Base-by-base conservation (phyloP, 1,140 invertebrate species). In the Penaeus japonicus region DNA sequence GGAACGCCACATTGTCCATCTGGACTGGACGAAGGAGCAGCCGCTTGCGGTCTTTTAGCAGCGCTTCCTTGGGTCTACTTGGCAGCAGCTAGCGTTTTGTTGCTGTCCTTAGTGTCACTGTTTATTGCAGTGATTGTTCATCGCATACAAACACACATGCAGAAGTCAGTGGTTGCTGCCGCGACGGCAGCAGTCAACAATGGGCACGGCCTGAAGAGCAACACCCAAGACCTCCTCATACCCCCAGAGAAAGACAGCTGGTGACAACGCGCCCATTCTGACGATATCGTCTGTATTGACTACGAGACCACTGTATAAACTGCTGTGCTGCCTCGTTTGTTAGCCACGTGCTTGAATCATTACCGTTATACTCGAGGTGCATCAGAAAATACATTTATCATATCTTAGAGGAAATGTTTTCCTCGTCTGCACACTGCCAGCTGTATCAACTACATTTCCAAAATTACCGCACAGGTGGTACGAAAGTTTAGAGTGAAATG, bases 1-100 rank as follows among this genome's bases (percentile, higher is more conserved):
- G 97, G 96, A 0, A 93, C 95, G 20, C 93, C 94, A 32, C 96
- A 98, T 91, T 98, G 97, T 92, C 97, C 97, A 0, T 96, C 96
- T 1, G 96, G 96, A 0, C 95, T 96, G 91, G 97, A 98, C 93
- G 97, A 98, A 92, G 94, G 96, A 1, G 93, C 96, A 20, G 91
- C 91, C 30, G 91, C 92, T 4, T 90, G 90, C 75, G 90, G 90
- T 7, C 81, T 90, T 18, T 77, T 89, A 47, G 84, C 82, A 10
- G 84, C 84, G 3, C 78, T 90, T 1, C 89, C 89, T 30, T 91
- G 89, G 89, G 84, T 88, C 2, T 90, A 89, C 54, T 24, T 91
- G 62, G 87, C 84, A 12, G 90, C 89, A 12, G 89, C 81, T 20
- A 82, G 88, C 24, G 86, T 85, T 32, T 47, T 90, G 75, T 18